Percentiles rank a stretch among this genome's conserved stretches.
Conservation (phyloP, 2,888 invertebrate genomes). For the Meta bourneti region DNA sequence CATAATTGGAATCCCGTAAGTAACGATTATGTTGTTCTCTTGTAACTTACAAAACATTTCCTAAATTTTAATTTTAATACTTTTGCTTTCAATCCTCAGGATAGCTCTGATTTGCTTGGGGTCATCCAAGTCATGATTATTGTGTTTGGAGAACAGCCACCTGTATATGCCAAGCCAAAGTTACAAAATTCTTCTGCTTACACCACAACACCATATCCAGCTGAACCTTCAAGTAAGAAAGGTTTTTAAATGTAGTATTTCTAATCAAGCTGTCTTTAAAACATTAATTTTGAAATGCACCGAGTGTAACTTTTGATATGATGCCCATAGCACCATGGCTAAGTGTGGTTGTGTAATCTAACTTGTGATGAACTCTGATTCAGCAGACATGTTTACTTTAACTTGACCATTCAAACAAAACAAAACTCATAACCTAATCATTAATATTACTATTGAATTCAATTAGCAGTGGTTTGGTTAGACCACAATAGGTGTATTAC, state of each 20-base stretch:
- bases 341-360: no score
- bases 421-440: no score
- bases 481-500: no score
- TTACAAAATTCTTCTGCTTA: constrained; percentile 73
- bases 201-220: constrained; percentile 72
- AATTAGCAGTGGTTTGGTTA: no score
- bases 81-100: constrained; percentile 81
- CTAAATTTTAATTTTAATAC: neutral
- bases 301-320: neutral
- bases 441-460: no score
- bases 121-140: constrained; percentile 94
- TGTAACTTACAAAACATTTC: neutral
- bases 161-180: constrained; percentile 85
- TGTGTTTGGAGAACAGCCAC: constrained; percentile 96
- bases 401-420: no score
- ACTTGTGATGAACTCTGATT: no score
- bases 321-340: no score
- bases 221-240: constrained; percentile 75
- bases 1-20: constrained; percentile 89
- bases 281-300: no score
- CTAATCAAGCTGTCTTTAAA: no score
- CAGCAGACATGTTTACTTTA: no score
- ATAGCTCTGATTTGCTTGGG: constrained; percentile 91
- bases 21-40: constrained; percentile 4
- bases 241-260: no score